Percentiles rank a stretch among this genome's conserved stretches.
Evolutionary conservation across 2,888 invertebrate species (phyloP).

Genomic region (Nebria brevicollis): DNA sequence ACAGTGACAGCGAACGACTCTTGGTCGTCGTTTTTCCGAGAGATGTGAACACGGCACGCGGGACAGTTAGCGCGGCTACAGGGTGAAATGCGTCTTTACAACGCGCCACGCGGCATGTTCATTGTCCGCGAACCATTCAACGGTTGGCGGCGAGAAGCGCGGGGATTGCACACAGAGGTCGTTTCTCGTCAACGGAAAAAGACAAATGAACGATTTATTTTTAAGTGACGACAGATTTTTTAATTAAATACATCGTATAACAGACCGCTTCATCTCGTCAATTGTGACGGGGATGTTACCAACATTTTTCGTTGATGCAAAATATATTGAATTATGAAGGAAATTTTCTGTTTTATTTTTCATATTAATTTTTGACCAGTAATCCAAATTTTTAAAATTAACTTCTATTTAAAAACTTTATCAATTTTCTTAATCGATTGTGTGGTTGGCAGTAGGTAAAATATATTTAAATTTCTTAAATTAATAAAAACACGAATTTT

Average conservation of each 20-base stretch:
- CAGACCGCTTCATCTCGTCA: conserved; percentile 7
- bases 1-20: conserved; percentile 58
- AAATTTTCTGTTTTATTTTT: not conserved
- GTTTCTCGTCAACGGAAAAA: conserved; percentile 33
- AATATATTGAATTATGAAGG: conserved; percentile 32
- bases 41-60: conserved; percentile 14
- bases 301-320: conserved; percentile 45
- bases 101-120: conserved; percentile 9
- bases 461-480: too few relatives aligned
- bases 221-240: conserved; percentile 45
- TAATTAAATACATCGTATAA: conserved; percentile 36
- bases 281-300: not conserved
- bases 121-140: conserved; percentile 31
- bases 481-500: too few relatives aligned
- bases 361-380: not conserved
- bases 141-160: conserved; percentile 14
- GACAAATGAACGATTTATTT: conserved; percentile 46
- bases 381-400: too few relatives aligned
- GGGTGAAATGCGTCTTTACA: conserved; percentile 3
- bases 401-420: too few relatives aligned
- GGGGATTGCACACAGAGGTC: not conserved
- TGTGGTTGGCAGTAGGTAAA: too few relatives aligned
- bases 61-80: conserved; percentile 12
- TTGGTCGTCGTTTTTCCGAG: conserved; percentile 58
- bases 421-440: too few relatives aligned